Conservation (phyloP, 2,113 vertebrate genomes). For the Spheniscus mendiculus region DNA sequence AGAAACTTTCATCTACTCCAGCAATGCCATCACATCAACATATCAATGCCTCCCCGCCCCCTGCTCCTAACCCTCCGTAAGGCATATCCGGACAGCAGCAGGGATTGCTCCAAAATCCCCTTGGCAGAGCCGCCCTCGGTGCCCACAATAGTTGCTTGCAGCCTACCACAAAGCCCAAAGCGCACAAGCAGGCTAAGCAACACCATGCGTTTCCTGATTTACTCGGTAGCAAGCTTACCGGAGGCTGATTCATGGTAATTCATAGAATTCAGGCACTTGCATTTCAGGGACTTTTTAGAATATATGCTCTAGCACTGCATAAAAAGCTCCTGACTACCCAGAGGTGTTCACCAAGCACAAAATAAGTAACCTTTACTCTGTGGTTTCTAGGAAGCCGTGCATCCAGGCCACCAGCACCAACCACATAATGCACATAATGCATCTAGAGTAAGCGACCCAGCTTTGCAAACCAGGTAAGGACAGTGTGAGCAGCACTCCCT, state of each 20-base stretch:
- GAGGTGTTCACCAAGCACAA: not conserved
- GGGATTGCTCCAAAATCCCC: not conserved
- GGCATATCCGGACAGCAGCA: not conserved
- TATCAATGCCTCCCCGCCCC: not conserved
- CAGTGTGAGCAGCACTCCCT: not conserved
- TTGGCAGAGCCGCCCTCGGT: too few relatives aligned
- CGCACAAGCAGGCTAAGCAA: not conserved
- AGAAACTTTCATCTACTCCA: not conserved
- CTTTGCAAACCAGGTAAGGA: not conserved
- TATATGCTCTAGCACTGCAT: not conserved
- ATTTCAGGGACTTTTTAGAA: not conserved
- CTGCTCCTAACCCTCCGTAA: not conserved
- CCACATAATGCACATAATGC: rapidly evolving
- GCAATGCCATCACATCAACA: not conserved
- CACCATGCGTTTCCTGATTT: not conserved
- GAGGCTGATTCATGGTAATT: not conserved
- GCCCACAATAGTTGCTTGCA: rapidly evolving
- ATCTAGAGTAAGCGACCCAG: not conserved
- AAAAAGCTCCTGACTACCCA: not conserved
- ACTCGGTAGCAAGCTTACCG: rapidly evolving
- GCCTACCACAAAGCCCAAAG: not conserved
- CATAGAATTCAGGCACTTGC: not conserved
- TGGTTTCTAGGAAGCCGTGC: not conserved
- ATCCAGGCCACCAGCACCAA: not conserved
- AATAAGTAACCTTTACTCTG: not conserved